Evolutionary conservation across 2,888 invertebrate species (phyloP), one percentile per base, ranked within the genome.

Genomic region (Harpagoxenus sublaevis): DNA sequence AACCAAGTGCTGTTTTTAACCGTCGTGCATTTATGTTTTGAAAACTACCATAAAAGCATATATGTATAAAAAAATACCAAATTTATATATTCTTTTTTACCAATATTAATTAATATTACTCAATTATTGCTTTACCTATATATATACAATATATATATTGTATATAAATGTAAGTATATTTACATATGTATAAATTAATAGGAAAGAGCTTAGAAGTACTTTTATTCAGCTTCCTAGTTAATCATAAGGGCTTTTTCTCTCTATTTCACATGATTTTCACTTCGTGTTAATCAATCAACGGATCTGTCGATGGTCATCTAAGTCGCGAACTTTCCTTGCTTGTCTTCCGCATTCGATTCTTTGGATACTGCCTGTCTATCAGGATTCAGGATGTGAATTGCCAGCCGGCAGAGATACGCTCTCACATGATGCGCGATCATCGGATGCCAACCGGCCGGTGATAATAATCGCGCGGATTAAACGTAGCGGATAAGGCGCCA

Each of bases 391-490:
- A 82, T 83, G 78, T 85, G 89, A 81, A 86, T 86, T 78, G 78
- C 87, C 28, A 83, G 51, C 28, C 65, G 71, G 68, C 66, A 53
- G 70, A 85, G 84, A 84, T 48, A 62, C 63, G 55, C 71, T 70
- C 71, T 70, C 84, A 68, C 55, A 60, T 57, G 90, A 89, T 89
- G 68, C 70, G 77, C 75, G 85, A 83, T 62, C 83, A 63, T 15
- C 45, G 74, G 73, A 89, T 86, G 85, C 84, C 35, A 75, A 85
- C 83, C 75, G 68, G 51, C 75, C 51, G 60, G 62, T 23, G 89
- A 87, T 89, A 88, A 92, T 92, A 92, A 92, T 93, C 92, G 91
- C 88, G 89, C 85, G 89, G 89, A 90, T 90, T 90, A 91, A 89
- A 91, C 89, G 89, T 90, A 88, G 83, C 60, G 78, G 71, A 51